Conservation (phyloP, 1,140 invertebrate species). For the Ooceraea biroi region DNA sequence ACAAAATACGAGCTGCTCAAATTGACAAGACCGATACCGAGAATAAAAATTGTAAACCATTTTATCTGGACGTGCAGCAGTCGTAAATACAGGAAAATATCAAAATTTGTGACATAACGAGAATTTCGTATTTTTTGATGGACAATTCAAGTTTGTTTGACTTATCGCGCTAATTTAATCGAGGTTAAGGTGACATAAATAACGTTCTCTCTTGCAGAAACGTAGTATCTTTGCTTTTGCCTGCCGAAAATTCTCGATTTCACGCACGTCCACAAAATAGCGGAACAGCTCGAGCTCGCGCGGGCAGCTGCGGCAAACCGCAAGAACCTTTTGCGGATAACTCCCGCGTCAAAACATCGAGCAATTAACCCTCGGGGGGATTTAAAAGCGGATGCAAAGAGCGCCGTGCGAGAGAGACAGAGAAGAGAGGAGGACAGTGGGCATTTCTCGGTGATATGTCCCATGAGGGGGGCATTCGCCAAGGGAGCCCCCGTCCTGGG, state of each 20-base stretch:
- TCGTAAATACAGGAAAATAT: too few species aligned
- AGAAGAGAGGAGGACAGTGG: constrained; percentile 8
- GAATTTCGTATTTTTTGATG: too few species aligned
- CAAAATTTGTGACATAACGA: too few species aligned
- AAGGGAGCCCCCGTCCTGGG: constrained; percentile 66
- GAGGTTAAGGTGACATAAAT: neutral
- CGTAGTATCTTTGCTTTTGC: neutral
- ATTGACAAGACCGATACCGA: too few species aligned
- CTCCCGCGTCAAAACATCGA: constrained; percentile 83
- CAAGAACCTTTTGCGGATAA: constrained; percentile 76
- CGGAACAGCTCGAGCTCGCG: constrained; percentile 62
- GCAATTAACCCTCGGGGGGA: constrained; percentile 85
- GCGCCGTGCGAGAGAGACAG: neutral
- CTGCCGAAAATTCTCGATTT: neutral
- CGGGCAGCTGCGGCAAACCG: constrained; percentile 62
- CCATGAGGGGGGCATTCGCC: constrained; percentile 57
- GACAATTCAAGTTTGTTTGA: too few species aligned
- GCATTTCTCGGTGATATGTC: constrained; percentile 70
- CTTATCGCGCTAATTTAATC: too few species aligned
- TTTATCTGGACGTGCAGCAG: too few species aligned
- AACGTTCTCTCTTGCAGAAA: constrained; percentile 8
- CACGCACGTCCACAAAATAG: constrained; percentile 56
- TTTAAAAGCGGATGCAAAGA: constrained; percentile 75
- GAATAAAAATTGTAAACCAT: too few species aligned
- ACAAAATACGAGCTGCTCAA: too few species aligned